phyloP scores from a whole-genome alignment of 2,113 vertebrate genomes.

The Labrus mixtus region DNA sequence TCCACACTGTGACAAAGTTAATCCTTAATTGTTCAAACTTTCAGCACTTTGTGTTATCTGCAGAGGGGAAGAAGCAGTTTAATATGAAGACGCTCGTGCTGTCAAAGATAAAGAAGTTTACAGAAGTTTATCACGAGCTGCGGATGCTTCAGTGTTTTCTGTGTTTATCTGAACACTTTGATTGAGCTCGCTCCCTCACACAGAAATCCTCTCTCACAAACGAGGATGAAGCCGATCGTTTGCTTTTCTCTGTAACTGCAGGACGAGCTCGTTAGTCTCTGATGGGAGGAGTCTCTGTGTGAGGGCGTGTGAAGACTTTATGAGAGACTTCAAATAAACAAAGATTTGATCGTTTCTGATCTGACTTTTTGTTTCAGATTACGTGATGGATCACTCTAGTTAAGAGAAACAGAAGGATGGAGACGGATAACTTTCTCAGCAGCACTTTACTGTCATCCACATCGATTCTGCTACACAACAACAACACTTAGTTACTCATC shows the following conservation, averaged over 20 bases:
- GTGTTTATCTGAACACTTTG: constrained; percentile 67
- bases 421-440: too few species aligned
- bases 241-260: constrained; percentile 60
- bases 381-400: too few species aligned
- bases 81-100: constrained; percentile 44
- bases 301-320: constrained; percentile 9
- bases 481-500: too few species aligned
- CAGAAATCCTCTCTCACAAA: constrained; percentile 48
- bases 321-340: constrained; percentile 20
- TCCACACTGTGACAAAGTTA: too few species aligned
- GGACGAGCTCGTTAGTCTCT: constrained; percentile 48
- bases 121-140: constrained; percentile 69
- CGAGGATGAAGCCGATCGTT: constrained; percentile 68
- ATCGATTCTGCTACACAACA: too few species aligned
- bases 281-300: constrained; percentile 58
- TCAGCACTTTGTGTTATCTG: constrained; percentile 54
- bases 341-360: too few species aligned
- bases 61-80: constrained; percentile 39
- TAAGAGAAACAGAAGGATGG: too few species aligned
- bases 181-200: constrained; percentile 60
- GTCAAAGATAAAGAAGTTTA: constrained; percentile 68
- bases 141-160: constrained; percentile 50
- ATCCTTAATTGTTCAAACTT: constrained; percentile 56
- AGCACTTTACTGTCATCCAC: too few species aligned
- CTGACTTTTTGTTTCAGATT: too few species aligned